These are phyloP conservation scores for Gymnorhina tibicen DNA, from an alignment of 2,113 vertebrate genomes.

Conservation along the genomic window DNA sequence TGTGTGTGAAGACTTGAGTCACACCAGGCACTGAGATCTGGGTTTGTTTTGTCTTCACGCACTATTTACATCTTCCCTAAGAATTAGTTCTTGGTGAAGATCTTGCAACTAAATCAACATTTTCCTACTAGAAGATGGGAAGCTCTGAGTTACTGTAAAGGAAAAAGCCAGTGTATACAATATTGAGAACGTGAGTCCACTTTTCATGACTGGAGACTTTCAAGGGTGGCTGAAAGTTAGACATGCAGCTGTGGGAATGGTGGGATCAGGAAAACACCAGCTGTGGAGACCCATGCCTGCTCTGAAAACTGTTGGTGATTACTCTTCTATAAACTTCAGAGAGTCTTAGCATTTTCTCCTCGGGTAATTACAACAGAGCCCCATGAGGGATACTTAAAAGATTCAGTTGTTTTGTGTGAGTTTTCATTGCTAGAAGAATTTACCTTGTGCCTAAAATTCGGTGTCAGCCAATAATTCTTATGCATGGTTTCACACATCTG, in stretches of 20 bases:
- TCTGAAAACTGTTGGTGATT: background rate
- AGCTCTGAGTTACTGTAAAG: background rate
- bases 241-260: background rate
- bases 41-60: background rate
- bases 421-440: background rate
- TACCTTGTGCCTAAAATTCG: background rate
- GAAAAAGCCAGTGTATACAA: background rate
- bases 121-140: background rate
- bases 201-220: background rate
- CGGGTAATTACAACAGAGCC: background rate
- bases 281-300: background rate
- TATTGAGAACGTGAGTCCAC: background rate
- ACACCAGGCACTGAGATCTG: background rate
- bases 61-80: background rate
- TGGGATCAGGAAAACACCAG: background rate
- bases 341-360: background rate
- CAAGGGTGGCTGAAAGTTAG: background rate
- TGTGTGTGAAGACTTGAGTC: background rate
- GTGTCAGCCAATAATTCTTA: background rate
- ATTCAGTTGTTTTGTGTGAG: background rate
- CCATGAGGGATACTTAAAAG: background rate
- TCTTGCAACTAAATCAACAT: background rate
- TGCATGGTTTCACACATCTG: background rate
- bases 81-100: background rate
- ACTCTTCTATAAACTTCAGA: background rate